phyloP scores from a whole-genome alignment of 2,888 invertebrate genomes.

The Sinotaia quadrata region DNA sequence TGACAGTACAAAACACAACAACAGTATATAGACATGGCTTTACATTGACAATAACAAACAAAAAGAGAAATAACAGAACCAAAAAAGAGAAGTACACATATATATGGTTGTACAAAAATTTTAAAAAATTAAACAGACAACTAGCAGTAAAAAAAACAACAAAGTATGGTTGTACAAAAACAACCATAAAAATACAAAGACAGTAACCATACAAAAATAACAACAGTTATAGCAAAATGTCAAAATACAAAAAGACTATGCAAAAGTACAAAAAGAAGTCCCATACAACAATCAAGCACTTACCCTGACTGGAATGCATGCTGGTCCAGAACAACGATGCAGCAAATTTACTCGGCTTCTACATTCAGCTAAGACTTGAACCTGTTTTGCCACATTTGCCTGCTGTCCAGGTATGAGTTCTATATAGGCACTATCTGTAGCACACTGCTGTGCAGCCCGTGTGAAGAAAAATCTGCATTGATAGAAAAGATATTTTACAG shows the following conservation, averaged over 20 bases:
- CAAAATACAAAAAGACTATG: not conserved
- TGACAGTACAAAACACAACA: too few species aligned
- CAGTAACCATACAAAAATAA: not conserved
- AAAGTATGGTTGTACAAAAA: not conserved
- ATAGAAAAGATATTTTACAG: not conserved
- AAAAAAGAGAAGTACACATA: too few species aligned
- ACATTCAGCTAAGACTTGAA: conserved; percentile 69
- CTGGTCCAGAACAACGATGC: conserved; percentile 77
- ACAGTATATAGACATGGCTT: not conserved
- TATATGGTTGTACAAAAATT: too few species aligned
- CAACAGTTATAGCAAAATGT: not conserved
- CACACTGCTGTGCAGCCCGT: conserved; percentile 79
- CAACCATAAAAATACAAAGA: not conserved
- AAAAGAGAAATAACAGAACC: too few species aligned
- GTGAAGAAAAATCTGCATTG: conserved; percentile 76
- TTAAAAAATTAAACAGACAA: too few species aligned
- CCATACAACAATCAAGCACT: conserved; percentile 18
- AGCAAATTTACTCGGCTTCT: conserved; percentile 73
- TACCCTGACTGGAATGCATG: conserved; percentile 77
- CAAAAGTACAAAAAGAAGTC: not conserved
- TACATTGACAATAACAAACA: not conserved
- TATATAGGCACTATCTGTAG: conserved; percentile 79
- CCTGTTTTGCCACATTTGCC: conserved; percentile 74
- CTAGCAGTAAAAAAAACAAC: too few species aligned
- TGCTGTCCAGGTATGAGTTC: conserved; percentile 79